Evolutionary conservation across 1,140 invertebrate genomes (phyloP).

Genomic region (Meloidogyne hapla): DNA sequence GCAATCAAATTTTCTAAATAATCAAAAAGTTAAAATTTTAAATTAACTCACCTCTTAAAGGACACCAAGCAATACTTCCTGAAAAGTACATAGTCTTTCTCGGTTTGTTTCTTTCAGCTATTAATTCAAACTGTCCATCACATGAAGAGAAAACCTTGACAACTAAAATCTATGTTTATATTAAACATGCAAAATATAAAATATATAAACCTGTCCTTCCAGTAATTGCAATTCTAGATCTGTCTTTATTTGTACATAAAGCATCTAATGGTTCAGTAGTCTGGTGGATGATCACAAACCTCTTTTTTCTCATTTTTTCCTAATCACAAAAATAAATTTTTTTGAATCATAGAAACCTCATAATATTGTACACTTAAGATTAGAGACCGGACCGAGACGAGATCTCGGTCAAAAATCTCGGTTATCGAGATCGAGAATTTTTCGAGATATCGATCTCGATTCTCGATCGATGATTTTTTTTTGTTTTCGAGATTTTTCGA

Average conservation of each 20-base stretch:
- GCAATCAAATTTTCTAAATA: conserved; percentile 50
- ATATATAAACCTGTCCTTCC: conserved; percentile 30
- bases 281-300: neutral
- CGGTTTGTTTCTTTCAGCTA: conserved; percentile 28
- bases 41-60: conserved; percentile 26
- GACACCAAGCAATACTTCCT: conserved; percentile 44
- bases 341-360: too few relatives aligned
- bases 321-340: neutral
- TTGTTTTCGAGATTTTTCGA: too few relatives aligned
- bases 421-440: too few relatives aligned
- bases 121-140: conserved; percentile 25
- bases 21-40: neutral
- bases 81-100: conserved; percentile 45
- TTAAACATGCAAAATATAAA: neutral
- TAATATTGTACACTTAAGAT: too few relatives aligned
- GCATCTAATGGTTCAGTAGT: conserved; percentile 38
- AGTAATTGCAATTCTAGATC: conserved; percentile 33
- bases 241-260: conserved; percentile 37
- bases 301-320: neutral
- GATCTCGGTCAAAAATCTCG: too few relatives aligned
- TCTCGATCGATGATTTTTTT: too few relatives aligned
- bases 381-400: too few relatives aligned
- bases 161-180: conserved; percentile 34
- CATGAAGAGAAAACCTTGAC: conserved; percentile 39
- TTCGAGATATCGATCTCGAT: too few relatives aligned